Conservation (phyloP, 2,797 vertebrate genomes). For the Ispidina picta region DNA sequence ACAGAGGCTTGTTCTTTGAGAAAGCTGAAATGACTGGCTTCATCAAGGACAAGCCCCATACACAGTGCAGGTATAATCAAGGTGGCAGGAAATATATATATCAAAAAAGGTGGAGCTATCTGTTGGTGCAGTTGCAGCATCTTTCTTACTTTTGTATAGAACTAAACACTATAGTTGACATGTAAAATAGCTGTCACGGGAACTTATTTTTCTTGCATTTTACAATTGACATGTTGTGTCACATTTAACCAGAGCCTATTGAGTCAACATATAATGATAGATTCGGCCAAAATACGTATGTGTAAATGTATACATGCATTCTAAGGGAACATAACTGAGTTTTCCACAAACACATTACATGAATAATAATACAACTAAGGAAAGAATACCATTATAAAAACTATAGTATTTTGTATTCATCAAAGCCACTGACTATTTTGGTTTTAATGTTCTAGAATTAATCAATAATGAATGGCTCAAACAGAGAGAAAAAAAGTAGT, state of each 20-base stretch:
- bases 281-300: background rate
- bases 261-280: background rate
- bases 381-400: background rate
- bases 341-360: background rate
- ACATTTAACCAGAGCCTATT: background rate
- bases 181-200: background rate
- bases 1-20: slow-evolving; percentile 2
- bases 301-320: background rate
- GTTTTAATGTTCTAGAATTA: background rate
- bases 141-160: background rate
- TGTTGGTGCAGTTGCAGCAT: background rate
- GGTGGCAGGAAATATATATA: background rate
- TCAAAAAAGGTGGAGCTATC: background rate
- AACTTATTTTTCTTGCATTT: background rate
- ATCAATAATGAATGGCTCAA: background rate
- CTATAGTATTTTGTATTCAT: background rate
- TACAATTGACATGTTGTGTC: background rate
- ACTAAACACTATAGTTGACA: background rate
- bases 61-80: slow-evolving; percentile 7
- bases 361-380: background rate
- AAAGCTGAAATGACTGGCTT: slow-evolving; percentile 29
- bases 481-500: background rate
- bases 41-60: background rate
- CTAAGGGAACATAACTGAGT: background rate
- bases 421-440: background rate